Evolutionary conservation across 92 coral and sea anemone genomes (phyloP).

Genomic region (Hydrozoanthus gracilis): DNA sequence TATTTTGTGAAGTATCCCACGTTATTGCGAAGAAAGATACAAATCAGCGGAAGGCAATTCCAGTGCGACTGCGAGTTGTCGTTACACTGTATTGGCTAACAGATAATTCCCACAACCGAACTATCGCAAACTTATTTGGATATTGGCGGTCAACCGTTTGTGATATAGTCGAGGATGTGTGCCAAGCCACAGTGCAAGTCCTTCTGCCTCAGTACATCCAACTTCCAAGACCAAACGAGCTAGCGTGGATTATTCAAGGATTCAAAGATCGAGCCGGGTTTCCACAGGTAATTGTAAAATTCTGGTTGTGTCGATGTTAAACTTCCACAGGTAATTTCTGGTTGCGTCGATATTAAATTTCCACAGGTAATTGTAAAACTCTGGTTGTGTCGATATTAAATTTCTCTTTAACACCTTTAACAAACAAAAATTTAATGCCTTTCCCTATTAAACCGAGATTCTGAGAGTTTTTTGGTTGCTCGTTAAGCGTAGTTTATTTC

Average conservation of each 20-base stretch:
- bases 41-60: constrained; percentile 44
- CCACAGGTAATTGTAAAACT: background rate
- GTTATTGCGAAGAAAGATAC: background rate
- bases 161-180: background rate
- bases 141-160: background rate
- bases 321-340: background rate
- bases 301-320: background rate
- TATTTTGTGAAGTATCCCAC: background rate
- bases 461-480: too few species aligned
- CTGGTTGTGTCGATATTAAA: too few species aligned
- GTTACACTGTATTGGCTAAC: constrained; percentile 51
- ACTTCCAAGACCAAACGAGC: background rate
- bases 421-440: too few species aligned
- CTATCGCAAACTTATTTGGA: background rate
- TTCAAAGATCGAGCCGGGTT: background rate
- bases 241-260: background rate
- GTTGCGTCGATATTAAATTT: too few species aligned
- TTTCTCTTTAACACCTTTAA: too few species aligned
- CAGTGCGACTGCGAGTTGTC: constrained; percentile 48
- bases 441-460: too few species aligned
- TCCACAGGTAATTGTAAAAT: background rate
- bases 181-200: background rate
- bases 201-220: background rate
- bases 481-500: too few species aligned
- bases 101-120: constrained; percentile 33